Percentiles rank a stretch among this genome's conserved stretches.
These are phyloP conservation scores for Xestia rhomboidea DNA, from an alignment of 2,888 invertebrate genomes.

Conservation along the genomic window DNA sequence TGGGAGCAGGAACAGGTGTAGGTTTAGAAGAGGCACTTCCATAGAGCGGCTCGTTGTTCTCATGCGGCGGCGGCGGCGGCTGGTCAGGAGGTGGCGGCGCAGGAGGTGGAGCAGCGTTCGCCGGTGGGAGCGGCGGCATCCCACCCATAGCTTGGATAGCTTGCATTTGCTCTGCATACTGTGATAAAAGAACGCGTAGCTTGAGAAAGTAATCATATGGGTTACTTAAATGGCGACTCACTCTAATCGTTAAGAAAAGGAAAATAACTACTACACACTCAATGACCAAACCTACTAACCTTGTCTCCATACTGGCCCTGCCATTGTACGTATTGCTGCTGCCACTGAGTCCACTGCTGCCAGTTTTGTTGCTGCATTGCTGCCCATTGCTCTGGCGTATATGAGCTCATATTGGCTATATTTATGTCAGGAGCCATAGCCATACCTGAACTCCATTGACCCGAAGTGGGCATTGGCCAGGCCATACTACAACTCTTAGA, in stretches of 20 bases:
- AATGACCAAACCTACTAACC: constrained; percentile 81
- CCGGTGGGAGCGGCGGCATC: constrained; percentile 78
- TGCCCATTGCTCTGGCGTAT: constrained; percentile 93
- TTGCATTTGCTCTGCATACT: constrained; percentile 87
- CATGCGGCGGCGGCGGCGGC: constrained; percentile 82
- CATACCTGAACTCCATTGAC: constrained; percentile 81
- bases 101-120: constrained; percentile 74
- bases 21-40: constrained; percentile 66
- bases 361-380: constrained; percentile 93
- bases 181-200: constrained; percentile 56
- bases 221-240: neutral
- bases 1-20: constrained; percentile 70
- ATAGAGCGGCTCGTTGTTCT: constrained; percentile 85
- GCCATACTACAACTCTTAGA: constrained; percentile 76
- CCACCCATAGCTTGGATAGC: constrained; percentile 77
- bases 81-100: constrained; percentile 74
- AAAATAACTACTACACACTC: neutral
- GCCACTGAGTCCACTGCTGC: constrained; percentile 95
- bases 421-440: constrained; percentile 78
- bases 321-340: constrained; percentile 94
- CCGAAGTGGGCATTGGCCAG: constrained; percentile 82
- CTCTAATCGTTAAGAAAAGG: neutral
- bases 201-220: neutral
- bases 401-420: constrained; percentile 84
- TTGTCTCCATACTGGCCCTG: constrained; percentile 94